Base-by-base conservation (phyloP, 1,140 invertebrate genomes). In the Zeugodacus cucurbitae region DNA sequence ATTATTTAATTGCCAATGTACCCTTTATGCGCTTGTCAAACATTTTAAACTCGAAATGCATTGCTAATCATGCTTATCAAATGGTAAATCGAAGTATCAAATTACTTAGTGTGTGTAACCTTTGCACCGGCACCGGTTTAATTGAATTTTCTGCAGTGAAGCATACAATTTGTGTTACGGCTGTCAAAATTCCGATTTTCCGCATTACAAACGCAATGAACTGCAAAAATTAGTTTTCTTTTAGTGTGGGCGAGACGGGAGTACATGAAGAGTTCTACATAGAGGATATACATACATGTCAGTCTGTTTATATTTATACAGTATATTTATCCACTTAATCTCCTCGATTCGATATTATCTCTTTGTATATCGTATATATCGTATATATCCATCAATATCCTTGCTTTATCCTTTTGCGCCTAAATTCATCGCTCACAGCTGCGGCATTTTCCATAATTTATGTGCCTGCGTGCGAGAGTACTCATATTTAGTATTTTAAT, bases 181-280 rank as follows among this genome's bases (percentile, higher is more conserved):
- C n/a, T n/a, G n/a, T n/a, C n/a, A 74, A 74, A 74, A 74, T 74
- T 74, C 41, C 34, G 22, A 74, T 74, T 74, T 41, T 74, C 67
- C 67, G 67, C 67, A 17, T 41, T 74, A 6, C 67, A 5, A 74
- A 74, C 32, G 67, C 67, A 74, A 34, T 74, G 34, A 74, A 74
- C 67, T 34, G 67, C 34, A 74, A 74, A 74, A 14, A 34, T 37
- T 41, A 41, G 67, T 11, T 37, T 22, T 17, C 14, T 54, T 54
- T 11, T 37, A 41, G 10, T 74, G 62, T 67, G 29, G 62, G 62
- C n/a, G n/a, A 67, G n/a, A 10, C 26, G 17, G 32, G 29, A 32
- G 1, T 34, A 14, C 29, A 64, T 67, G 17, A 17, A 11, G 48
- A n/a, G n/a, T n/a, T n/a, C n/a, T n/a, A n/a, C n/a, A n/a, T n/a